Percentiles rank a stretch among this genome's conserved stretches.
Evolutionary conservation across 2,888 invertebrate genomes (phyloP).

Genomic region (Epinotia demarniana): DNA sequence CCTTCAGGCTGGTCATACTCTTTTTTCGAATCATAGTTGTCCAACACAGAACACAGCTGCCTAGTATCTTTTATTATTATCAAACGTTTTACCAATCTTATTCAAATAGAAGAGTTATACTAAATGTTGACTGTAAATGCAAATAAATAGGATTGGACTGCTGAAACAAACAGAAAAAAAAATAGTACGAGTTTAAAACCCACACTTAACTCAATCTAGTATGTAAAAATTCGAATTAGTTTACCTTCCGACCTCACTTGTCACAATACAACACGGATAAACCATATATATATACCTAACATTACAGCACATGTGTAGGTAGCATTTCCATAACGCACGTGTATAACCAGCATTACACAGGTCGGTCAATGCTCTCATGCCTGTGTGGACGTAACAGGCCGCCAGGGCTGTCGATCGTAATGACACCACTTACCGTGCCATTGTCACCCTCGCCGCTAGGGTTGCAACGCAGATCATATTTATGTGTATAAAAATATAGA

Average conservation of each 20-base stretch:
- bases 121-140: too few relatives aligned
- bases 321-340: background rate
- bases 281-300: background rate
- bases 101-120: too few relatives aligned
- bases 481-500: background rate
- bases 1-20: too few relatives aligned
- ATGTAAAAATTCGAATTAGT: background rate
- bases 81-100: too few relatives aligned
- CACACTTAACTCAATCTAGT: background rate
- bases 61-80: too few relatives aligned
- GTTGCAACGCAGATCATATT: background rate
- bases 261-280: background rate
- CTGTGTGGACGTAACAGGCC: background rate
- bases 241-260: background rate
- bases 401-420: constrained; percentile 6
- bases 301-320: background rate
- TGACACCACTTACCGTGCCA: background rate
- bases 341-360: background rate
- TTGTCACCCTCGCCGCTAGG: constrained; percentile 15
- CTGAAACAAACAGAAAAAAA: background rate
- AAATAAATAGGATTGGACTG: too few relatives aligned
- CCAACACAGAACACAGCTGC: too few relatives aligned
- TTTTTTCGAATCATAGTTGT: too few relatives aligned
- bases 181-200: background rate
- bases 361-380: background rate